A percentile compares a stretch with the other conserved stretches of the same genome.
Evolutionary conservation across 2,797 vertebrate genomes (phyloP).

Genomic region (Lepidocolaptes lacrymiger): DNA sequence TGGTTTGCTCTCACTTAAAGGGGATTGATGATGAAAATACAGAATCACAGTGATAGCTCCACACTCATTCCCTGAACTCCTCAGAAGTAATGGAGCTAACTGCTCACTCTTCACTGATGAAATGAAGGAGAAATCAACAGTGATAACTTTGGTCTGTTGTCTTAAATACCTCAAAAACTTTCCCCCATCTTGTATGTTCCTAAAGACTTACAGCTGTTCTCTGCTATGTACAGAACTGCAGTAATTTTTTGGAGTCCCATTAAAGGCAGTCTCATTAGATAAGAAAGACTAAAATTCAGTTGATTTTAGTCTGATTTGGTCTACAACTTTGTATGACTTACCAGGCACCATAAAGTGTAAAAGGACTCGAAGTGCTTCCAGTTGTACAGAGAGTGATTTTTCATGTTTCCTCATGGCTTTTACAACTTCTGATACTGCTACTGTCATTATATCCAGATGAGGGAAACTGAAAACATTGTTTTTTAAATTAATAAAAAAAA

Average conservation of each 20-base stretch:
- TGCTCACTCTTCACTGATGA: not conserved
- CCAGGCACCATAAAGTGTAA: conserved; percentile 88
- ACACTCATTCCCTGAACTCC: not conserved
- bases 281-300: not conserved
- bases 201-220: not conserved
- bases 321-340: conserved; percentile 63
- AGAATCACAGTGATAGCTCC: not conserved
- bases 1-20: not conserved
- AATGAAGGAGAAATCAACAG: not conserved
- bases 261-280: not conserved
- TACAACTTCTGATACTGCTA: conserved; percentile 85
- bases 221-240: not conserved
- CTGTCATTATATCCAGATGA: conserved; percentile 85
- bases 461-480: conserved; percentile 76
- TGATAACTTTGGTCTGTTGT: not conserved
- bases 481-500: not conserved
- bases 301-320: not conserved
- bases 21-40: not conserved
- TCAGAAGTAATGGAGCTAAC: not conserved
- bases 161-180: not conserved
- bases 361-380: conserved; percentile 87
- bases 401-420: conserved; percentile 86
- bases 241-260: not conserved
- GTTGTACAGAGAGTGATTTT: conserved; percentile 83
- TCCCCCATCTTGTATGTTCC: not conserved